Evolutionary conservation across 2,113 vertebrate genomes (phyloP), one percentile per base, ranked within the genome.

Genomic region (Prionailurus viverrinus): DNA sequence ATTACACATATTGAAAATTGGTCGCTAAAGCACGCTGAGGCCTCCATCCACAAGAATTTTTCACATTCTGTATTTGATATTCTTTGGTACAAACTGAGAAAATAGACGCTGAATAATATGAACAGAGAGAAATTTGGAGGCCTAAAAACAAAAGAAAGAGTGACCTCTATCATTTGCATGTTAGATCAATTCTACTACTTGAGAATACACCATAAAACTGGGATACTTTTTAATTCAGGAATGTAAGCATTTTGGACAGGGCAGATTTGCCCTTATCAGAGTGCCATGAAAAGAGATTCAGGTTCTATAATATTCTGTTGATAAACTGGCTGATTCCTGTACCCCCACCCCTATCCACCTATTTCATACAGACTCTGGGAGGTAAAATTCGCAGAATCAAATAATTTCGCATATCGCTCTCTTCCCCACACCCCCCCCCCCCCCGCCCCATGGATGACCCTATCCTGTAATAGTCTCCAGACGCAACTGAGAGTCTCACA

Each of bases 101-200:
- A 81, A 74, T 18, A 84, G 9, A 93, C 39, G 12, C 63, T 93
- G n/a, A 91, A 82, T 91, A 79, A 51, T 58, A 76, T 66, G n/a
- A 95, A 63, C 19, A 8, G 7, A 95, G 71, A 68, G 25, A 31
- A 89, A 93, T 63, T 51, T 48, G 41, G 36, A 93, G 36, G 55
- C 33, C 45, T 88, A 36, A 93, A 91, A 53, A 12, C 41, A 87
- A 94, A 86, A 71, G 13, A 94, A 79, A 66, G 23, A 39, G 5
- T 23, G 65, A 7, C 53, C 21, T 87, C 93, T 23, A 80, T 29
- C 39, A 53, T 68, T 16, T 87, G 4, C 33, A 19, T 36, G 51
- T 81, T 87, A 63, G 36, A 33, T 5, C 73, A 58, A 27, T 29
- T 96, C 61, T 73, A 19, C 71, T 82, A 16, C 45, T 74, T 80